Percentiles rank a stretch among this genome's conserved stretches.
Evolutionary conservation across 2,888 invertebrate species (phyloP).

Genomic region (Periphyllus acericola): DNA sequence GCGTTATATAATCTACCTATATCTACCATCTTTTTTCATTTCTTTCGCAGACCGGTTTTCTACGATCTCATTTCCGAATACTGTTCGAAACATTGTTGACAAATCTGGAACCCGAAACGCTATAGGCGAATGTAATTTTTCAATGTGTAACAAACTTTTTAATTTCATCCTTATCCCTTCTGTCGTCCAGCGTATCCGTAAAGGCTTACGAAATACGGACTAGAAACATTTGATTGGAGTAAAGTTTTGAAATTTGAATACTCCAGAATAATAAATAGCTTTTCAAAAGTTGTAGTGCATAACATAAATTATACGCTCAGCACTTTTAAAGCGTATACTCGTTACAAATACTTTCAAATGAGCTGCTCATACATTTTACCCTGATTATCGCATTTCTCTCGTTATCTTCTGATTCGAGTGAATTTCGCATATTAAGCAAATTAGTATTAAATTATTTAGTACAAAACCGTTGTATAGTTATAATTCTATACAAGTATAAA

Average conservation of each 20-base stretch:
- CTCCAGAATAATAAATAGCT: constrained; percentile 33
- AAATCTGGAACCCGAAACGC: background rate
- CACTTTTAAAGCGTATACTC: background rate
- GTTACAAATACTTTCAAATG: background rate
- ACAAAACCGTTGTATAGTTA: no score
- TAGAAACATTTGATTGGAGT: constrained; percentile 34
- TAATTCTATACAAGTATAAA: no score
- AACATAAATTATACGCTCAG: constrained; percentile 27
- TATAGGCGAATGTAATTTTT: background rate
- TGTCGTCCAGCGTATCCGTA: constrained; percentile 21
- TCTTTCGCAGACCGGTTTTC: background rate
- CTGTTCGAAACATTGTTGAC: background rate
- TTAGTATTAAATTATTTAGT: no score
- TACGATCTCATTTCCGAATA: constrained; percentile 9
- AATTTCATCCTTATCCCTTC: constrained; percentile 34
- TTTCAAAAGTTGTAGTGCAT: constrained; percentile 30
- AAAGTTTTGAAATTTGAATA: constrained; percentile 49
- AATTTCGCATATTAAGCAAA: no score
- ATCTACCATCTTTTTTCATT: no score
- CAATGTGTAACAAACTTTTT: constrained; percentile 19
- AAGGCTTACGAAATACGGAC: constrained; percentile 13
- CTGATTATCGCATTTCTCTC: background rate
- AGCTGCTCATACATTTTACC: background rate
- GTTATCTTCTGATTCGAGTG: background rate
- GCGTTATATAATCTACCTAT: no score